Percentiles rank a stretch among this genome's conserved stretches.
Conservation (phyloP, 2,797 vertebrate genomes). For the Rhinogobio ventralis region DNA sequence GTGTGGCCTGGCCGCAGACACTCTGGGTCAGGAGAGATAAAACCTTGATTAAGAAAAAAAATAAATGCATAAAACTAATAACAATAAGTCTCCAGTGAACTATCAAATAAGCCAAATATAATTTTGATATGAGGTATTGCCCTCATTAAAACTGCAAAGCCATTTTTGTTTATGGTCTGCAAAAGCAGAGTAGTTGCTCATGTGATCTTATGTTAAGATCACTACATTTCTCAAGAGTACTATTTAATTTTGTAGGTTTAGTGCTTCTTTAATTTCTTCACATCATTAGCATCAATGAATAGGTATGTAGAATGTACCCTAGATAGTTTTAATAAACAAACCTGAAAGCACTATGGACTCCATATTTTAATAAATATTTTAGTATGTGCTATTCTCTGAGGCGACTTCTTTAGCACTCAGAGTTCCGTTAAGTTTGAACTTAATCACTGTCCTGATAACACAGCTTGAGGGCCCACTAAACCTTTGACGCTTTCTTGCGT, state of each 20-base stretch:
- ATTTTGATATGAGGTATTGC: background rate
- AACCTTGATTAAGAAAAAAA: background rate
- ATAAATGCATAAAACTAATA: background rate
- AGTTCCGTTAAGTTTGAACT: background rate
- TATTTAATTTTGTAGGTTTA: background rate
- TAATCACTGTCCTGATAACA: slow-evolving; percentile 23
- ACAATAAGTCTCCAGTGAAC: background rate
- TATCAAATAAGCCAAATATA: background rate
- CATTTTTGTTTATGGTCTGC: background rate
- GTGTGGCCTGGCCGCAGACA: slow-evolving; percentile 40
- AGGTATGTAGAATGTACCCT: background rate
- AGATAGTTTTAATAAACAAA: slow-evolving; percentile 19
- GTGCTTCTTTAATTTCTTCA: slow-evolving; percentile 3
- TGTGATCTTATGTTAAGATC: background rate
- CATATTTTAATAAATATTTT: slow-evolving; percentile 20
- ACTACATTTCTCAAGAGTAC: slow-evolving; percentile 22
- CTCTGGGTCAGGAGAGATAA: slow-evolving; percentile 10
- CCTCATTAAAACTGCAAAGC: background rate
- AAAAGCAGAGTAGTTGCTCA: background rate
- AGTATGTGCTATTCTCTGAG: background rate
- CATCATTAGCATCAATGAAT: background rate
- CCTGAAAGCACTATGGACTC: background rate
- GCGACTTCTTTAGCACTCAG: background rate
- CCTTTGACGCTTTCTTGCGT: background rate
- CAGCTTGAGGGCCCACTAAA: slow-evolving; percentile 21